These are phyloP conservation scores for Cavia porcellus DNA, from an alignment of 2,113 vertebrate genomes.

Conservation along the genomic window DNA sequence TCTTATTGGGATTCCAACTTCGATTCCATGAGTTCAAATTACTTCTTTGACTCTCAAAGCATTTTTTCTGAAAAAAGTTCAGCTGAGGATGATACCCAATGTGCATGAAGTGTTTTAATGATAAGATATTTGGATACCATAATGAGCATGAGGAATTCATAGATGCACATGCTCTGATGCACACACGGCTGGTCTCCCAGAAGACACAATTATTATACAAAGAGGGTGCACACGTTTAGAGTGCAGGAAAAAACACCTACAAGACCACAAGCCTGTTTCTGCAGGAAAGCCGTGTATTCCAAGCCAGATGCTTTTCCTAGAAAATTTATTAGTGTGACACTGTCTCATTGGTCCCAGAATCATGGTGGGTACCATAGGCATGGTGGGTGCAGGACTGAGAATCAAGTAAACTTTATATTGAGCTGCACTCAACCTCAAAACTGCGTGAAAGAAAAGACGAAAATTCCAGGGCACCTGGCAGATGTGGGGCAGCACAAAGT, in stretches of 20 bases:
- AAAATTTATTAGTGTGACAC: too few relatives aligned
- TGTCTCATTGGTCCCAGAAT: rapidly evolving
- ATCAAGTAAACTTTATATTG: rapidly evolving
- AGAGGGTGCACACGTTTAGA: neutral
- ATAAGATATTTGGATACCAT: rapidly evolving
- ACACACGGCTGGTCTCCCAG: too few relatives aligned
- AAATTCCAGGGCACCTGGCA: rapidly evolving
- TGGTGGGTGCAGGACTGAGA: too few relatives aligned
- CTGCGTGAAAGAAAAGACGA: neutral
- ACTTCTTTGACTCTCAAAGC: neutral
- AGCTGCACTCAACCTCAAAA: rapidly evolving
- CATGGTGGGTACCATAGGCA: too few relatives aligned
- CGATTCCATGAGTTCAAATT: neutral
- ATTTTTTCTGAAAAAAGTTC: neutral
- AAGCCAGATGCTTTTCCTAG: neutral
- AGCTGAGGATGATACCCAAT: neutral
- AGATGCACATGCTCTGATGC: neutral
- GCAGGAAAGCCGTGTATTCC: neutral
- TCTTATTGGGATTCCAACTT: neutral
- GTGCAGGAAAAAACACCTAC: too few relatives aligned
- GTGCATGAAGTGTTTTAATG: neutral
- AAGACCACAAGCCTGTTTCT: too few relatives aligned
- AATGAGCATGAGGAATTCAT: rapidly evolving
- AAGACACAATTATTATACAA: rapidly evolving
- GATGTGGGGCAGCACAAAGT: rapidly evolving